Percentiles rank a stretch among this genome's conserved stretches.
phyloP scores from a whole-genome alignment of 2,113 vertebrate genomes.

The Thalassarche chlororhynchos region DNA sequence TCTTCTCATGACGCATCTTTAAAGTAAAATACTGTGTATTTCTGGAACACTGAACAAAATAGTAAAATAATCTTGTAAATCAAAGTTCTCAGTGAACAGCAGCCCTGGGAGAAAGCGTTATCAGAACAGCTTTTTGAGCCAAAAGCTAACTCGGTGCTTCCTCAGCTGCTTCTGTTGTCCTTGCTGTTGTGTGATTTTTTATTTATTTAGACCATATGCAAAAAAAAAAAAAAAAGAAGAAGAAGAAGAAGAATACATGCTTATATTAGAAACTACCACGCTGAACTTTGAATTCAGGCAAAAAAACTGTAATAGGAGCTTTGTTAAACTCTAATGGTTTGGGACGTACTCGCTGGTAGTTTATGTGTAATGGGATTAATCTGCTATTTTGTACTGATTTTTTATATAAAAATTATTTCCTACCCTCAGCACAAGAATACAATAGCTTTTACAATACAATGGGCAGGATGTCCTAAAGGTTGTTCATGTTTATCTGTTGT shows the following conservation, averaged over 20 bases:
- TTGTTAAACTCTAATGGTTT: not conserved
- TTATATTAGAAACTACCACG: not conserved
- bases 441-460: constrained; percentile 22
- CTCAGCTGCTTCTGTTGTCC: not conserved
- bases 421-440: not conserved
- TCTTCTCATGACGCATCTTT: not conserved
- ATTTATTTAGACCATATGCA: not conserved
- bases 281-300: not conserved
- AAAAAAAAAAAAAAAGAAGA: too few species aligned
- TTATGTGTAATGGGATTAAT: not conserved
- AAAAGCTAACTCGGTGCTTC: not conserved
- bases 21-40: not conserved
- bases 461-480: constrained; percentile 10
- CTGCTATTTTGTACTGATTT: not conserved
- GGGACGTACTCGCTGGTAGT: not conserved
- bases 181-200: not conserved
- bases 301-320: not conserved
- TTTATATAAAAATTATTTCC: constrained; percentile 10
- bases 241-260: not conserved
- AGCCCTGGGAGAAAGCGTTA: not conserved
- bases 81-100: not conserved
- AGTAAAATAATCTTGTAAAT: not conserved
- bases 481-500: not conserved
- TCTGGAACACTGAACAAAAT: not conserved
- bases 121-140: not conserved